Base-by-base conservation (phyloP, 1,140 invertebrate species). In the Hetaerina americana region DNA sequence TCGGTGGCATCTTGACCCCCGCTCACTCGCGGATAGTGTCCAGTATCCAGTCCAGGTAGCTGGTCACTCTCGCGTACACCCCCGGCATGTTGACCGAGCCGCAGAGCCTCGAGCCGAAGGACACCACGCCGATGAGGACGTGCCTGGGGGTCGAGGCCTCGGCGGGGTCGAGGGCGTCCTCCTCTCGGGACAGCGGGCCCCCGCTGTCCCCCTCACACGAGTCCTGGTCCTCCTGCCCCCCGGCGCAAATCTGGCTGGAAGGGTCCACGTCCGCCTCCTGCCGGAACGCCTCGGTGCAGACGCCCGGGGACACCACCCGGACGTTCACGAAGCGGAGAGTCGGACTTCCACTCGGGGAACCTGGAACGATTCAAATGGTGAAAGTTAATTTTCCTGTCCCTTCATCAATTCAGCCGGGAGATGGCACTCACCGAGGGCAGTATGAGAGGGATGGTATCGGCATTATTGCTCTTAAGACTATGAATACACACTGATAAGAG, bases 181-280 rank as follows among this genome's bases (percentile, higher is more conserved):
- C 40, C 26, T 71, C 40, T 12, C 24, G 29, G 66, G 75, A 73
- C 0, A 90, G 79, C 0, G 88, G 88, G 2, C 88, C 88, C 0
- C 88, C 88, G n/a, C 85, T 87, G 72, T 90, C 88, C 1, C 87
- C 87, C 0, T 82, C 82, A 49, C 88, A 90, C 0, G 87, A 84
- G 72, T 90, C 88, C 73, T 85, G 78, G 5, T 84, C 84, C 0
- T 78, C 75, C 12, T 82, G 76, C 8, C 76, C 77, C 26, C 78
- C 79, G 12, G 78, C 79, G 72, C 79, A 80, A 27, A 80, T 73
- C 71, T 81, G 77, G 18, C 66, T 72, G 22, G 15, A n/a, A 26
- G 67, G 8, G 66, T 70, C 40, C 40, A 72, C 67, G 10, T 10
- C 12, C n/a, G 66, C 66, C 15, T 57, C 40, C 3, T 31, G 68